Base-by-base conservation (phyloP, 2,888 invertebrate species). In the Elysia crispata region DNA sequence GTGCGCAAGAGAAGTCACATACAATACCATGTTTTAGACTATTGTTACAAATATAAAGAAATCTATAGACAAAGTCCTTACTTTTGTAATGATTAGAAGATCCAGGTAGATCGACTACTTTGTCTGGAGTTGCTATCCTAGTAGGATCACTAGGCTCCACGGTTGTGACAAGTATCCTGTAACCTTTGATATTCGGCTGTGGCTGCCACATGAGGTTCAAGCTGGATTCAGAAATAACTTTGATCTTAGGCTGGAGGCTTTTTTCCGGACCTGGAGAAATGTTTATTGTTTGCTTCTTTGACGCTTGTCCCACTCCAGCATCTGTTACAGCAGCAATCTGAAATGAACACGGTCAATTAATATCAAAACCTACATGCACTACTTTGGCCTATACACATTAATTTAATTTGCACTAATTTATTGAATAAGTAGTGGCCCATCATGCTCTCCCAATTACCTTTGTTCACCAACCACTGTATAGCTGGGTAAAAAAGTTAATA, bases 321-420 rank as follows among this genome's bases (percentile, higher is more conserved):
- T 1, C 0, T 6, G 64, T 79, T 28, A 28, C 15, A 20, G 79
- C 79, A 1, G 74, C 25, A 1, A 79, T 74, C 79, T 79, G 57
- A 33, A 57, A n/a, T 18, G 54, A 11, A 30, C 11, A 69, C 15
- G 3, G 30, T 50, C 41, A n/a, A 15, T 23, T 3, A 11, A 11
- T 41, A 41, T 41, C 5, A 41, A 41, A n/a, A n/a, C n/a, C n/a
- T n/a, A n/a, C n/a, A 64, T 64, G 54, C 13, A 18, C 13, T 18
- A 54, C 13, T 15, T 54, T 54, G 18, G 13, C 15, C 54, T 54
- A 54, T 54, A 54, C 54, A 13, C 54, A 54, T 54, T 28, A n/a
- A n/a, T n/a, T n/a, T n/a, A n/a, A n/a, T n/a, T n/a, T n/a, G n/a
- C n/a, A n/a, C n/a, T n/a, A n/a, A n/a, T n/a, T n/a, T n/a, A n/a